Evolutionary conservation across 2,797 vertebrate genomes (phyloP), one percentile per base, ranked within the genome.

Genomic region (Erpetoichthys calabaricus): DNA sequence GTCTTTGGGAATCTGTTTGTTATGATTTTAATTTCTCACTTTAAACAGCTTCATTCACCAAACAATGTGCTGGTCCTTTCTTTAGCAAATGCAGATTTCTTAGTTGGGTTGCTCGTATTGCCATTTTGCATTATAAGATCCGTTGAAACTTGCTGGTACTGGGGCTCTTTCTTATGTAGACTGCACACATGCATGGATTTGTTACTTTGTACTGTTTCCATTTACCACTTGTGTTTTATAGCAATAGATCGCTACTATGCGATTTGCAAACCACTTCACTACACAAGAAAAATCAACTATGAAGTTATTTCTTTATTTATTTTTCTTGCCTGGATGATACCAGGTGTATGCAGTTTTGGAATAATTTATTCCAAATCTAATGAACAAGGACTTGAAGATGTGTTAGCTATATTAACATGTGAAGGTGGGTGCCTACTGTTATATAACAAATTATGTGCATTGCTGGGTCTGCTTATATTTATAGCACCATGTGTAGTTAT

Each of bases 11-110:
- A 25, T 25, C 25, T 25, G 25, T 25, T 25, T 25, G 25, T 25
- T 25, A 25, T 25, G 25, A 25, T 25, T 25, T 25, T 25, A 25
- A 25, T 25, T 25, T 25, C 25, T 25, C 25, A 25, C 25, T 25
- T 25, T 25, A 25, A 25, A 51, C 57, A 59, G 57, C 51, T 59
- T 10, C 57, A 59, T 41, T 52, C 57, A 6, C 57, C 57, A 25
- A 59, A 50, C 42, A 59, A 59, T 42, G 44, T 45, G 9, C 43
- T 59, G 3, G 52, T 53, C 53, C n/a, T 59, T 7, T 59, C 57
- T 44, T 45, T 59, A n/a, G 57, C 57, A 51, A 51, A 5, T 45
- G 49, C 46, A 4, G 51, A 50, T 45, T 56, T 45, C 43, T 45
- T 56, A 8, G 5, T 56, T 4, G 55, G 42, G 4, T 7, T 44